phyloP scores from a whole-genome alignment of 2,888 invertebrate species.

The Drosophila suboccidentalis region DNA sequence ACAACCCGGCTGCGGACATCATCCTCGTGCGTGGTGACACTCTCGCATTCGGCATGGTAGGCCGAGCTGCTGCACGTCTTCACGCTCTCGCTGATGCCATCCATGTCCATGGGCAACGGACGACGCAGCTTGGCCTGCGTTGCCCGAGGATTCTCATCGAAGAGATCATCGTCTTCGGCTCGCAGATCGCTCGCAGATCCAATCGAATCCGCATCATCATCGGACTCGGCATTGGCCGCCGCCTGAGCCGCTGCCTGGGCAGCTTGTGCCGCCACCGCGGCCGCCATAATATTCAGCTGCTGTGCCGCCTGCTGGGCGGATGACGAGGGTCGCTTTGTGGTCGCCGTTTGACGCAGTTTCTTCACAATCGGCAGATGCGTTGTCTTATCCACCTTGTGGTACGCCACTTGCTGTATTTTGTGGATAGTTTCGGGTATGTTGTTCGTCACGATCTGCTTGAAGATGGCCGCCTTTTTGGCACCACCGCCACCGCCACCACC shows the following conservation, averaged over 20 bases:
- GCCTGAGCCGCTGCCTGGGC: conserved; percentile 49
- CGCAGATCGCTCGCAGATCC: conserved; percentile 91
- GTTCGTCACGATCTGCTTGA: conserved; percentile 86
- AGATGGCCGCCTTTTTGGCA: conserved; percentile 83
- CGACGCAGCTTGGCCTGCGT: conserved; percentile 81
- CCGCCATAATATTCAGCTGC: conserved; percentile 76
- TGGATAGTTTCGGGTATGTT: conserved; percentile 87
- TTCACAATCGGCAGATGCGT: conserved; percentile 86
- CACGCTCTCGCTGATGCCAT: conserved; percentile 88
- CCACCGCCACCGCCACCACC: conserved; percentile 45
- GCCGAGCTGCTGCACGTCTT: conserved; percentile 90
- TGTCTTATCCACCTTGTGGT: conserved; percentile 86
- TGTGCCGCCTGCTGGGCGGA: conserved; percentile 83
- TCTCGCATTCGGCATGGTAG: conserved; percentile 91
- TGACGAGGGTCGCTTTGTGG: conserved; percentile 79
- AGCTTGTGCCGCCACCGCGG: conserved; percentile 72
- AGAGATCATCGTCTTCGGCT: conserved; percentile 86
- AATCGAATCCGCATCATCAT: conserved; percentile 89
- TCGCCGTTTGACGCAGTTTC: conserved; percentile 85
- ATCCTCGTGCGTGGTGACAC: conserved; percentile 88
- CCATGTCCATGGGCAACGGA: conserved; percentile 83
- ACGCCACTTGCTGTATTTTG: conserved; percentile 86
- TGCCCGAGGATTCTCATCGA: conserved; percentile 85
- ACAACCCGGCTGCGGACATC: conserved; percentile 87
- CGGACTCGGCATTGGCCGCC: conserved; percentile 64